Conservation (phyloP, 92 coral and sea anemone species). For the Muricea muricata region DNA sequence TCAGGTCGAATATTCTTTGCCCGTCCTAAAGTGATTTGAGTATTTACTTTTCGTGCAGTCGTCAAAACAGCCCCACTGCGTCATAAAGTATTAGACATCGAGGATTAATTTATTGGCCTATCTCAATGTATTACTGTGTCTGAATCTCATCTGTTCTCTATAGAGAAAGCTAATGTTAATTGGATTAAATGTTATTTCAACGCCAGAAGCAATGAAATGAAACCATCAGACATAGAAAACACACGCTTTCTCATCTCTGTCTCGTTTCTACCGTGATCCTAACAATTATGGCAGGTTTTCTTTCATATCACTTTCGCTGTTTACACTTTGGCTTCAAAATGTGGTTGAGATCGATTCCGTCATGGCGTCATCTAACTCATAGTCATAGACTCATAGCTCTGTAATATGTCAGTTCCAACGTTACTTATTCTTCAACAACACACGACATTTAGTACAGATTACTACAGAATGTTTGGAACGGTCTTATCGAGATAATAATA, state of each 20-base stretch:
- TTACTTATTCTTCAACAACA: no score
- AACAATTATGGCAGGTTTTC: not conserved
- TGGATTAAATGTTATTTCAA: constrained; percentile 20
- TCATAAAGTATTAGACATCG: not conserved
- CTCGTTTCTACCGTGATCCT: not conserved
- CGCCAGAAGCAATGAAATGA: not conserved
- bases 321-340: not conserved
- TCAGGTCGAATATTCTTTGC: not conserved
- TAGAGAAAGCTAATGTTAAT: constrained; percentile 6
- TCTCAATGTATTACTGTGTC: constrained; percentile 36
- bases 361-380: no score
- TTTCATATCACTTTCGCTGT: not conserved
- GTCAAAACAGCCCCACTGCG: constrained; percentile 37
- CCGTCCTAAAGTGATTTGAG: constrained; percentile 15
- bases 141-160: constrained; percentile 33
- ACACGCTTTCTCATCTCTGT: not conserved
- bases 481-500: not conserved
- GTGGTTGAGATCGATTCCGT: not conserved
- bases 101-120: constrained; percentile 30
- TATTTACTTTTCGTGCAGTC: constrained; percentile 36
- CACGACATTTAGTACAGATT: not conserved
- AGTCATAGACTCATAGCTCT: not conserved
- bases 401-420: constrained; percentile 10
- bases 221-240: not conserved
- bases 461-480: not conserved